These are phyloP conservation scores for Drosophila obscura DNA, from an alignment of 1,140 invertebrate species.

Conservation along the genomic window DNA sequence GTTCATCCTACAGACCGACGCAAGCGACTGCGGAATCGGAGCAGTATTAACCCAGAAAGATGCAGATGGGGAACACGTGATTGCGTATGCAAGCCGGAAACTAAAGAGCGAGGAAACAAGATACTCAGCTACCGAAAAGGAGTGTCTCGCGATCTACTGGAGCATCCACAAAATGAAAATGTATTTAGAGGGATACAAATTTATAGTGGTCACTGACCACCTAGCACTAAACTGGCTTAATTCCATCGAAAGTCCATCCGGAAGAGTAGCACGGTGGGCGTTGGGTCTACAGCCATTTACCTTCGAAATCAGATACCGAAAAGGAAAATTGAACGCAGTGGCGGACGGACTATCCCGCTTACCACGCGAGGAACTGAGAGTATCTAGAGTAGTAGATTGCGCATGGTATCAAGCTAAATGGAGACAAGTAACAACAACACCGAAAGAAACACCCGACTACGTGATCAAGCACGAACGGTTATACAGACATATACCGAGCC, in stretches of 20 bases:
- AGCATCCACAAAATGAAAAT: not conserved
- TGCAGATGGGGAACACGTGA: not conserved
- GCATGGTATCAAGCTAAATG: not conserved
- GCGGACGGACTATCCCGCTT: not conserved
- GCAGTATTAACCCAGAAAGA: not conserved
- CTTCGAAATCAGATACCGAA: not conserved
- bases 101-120: not conserved
- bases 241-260: not conserved
- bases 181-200: not conserved
- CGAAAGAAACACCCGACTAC: too few relatives aligned
- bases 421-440: not conserved
- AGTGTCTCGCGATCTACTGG: not conserved
- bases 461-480: not conserved
- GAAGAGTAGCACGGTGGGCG: not conserved
- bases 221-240: conserved; percentile 1
- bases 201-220: not conserved
- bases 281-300: not conserved
- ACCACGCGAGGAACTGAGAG: not conserved
- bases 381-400: not conserved
- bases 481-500: not conserved
- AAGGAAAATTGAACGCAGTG: not conserved
- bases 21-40: too few relatives aligned
- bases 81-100: not conserved
- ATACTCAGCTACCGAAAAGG: not conserved
- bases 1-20: not conserved